Evolutionary conservation across 2,113 vertebrate species (phyloP).

Genomic region (Meriones unguiculatus): DNA sequence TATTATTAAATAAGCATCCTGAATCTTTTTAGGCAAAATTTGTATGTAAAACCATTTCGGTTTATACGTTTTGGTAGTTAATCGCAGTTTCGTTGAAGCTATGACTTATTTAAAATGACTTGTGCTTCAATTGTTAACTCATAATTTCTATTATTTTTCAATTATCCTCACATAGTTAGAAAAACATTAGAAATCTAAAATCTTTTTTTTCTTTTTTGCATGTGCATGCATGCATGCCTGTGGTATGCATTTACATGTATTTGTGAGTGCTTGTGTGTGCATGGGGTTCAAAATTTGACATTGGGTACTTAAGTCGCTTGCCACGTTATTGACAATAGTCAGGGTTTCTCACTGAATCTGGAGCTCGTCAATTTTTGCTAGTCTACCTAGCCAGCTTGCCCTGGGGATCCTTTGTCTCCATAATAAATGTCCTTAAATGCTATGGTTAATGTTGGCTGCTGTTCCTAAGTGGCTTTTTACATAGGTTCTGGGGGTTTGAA

Average conservation of each 20-base stretch:
- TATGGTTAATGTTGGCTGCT: not conserved
- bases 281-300: not conserved
- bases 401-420: not conserved
- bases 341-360: not conserved
- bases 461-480: not conserved
- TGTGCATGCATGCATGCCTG: not conserved
- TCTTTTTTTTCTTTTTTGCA: too few species aligned
- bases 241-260: not conserved
- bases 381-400: not conserved
- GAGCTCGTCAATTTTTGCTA: not conserved
- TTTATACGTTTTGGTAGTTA: not conserved
- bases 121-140: not conserved
- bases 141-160: conserved; percentile 11
- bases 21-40: conserved; percentile 11
- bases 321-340: too few species aligned
- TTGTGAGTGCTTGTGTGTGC: not conserved
- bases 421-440: not conserved
- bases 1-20: not conserved
- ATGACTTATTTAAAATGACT: conserved; percentile 13
- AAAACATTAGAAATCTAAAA: conserved; percentile 13
- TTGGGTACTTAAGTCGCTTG: not conserved
- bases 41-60: not conserved
- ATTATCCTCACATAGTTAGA: conserved; percentile 15
- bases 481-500: not conserved
- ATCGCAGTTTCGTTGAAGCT: not conserved